A percentile compares a stretch with the other conserved stretches of the same genome.
Evolutionary conservation across 37 sponge, comb jelly and placozoan species (phyloP).

Genomic region (Mnemiopsis leidyi): DNA sequence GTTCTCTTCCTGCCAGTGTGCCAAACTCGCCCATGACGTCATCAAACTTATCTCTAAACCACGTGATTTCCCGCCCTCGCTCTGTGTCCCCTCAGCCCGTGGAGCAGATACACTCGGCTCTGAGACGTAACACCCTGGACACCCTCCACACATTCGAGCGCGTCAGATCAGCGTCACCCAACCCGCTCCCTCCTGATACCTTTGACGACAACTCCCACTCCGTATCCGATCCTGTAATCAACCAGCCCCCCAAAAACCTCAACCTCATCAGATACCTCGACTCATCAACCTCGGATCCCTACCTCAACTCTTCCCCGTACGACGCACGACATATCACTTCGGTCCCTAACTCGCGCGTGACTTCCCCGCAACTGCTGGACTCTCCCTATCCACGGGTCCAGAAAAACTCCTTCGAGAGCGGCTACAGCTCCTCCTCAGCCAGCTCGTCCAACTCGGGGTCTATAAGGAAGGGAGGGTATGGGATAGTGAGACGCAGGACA

Average conservation of each 20-base stretch:
- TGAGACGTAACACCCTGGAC: background rate
- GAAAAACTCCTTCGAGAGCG: constrained; percentile 25
- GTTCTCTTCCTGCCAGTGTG: background rate
- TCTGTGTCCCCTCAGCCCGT: background rate
- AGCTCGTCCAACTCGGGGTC: background rate
- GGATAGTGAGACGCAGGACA: background rate
- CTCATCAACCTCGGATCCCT: background rate
- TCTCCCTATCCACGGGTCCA: background rate
- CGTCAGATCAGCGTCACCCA: background rate
- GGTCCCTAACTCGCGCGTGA: background rate
- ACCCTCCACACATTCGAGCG: background rate
- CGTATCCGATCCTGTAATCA: background rate
- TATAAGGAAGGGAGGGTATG: background rate
- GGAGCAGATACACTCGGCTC: background rate
- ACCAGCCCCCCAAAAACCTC: background rate
- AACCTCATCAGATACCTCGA: background rate
- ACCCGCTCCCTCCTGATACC: background rate
- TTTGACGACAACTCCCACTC: background rate
- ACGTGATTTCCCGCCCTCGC: background rate
- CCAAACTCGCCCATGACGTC: background rate
- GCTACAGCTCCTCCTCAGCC: constrained; percentile 10
- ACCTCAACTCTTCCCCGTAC: background rate
- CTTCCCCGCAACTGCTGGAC: background rate
- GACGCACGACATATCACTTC: background rate
- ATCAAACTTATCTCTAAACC: background rate